A percentile compares a stretch with the other conserved stretches of the same genome.
Evolutionary conservation across 2,888 invertebrate species (phyloP).

Genomic region (Oscheius onirici): DNA sequence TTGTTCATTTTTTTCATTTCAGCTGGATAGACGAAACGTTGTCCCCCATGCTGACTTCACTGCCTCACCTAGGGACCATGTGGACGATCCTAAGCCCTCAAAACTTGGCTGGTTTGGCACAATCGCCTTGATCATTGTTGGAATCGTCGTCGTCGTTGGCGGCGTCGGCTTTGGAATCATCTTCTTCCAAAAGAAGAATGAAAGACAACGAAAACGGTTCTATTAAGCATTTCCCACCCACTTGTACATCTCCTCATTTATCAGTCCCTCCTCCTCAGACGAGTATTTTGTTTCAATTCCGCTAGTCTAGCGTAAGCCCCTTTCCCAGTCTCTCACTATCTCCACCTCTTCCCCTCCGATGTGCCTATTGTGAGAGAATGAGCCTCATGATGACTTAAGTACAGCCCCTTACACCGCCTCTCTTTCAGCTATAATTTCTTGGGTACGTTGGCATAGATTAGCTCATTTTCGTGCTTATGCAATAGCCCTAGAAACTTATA

Average conservation of each 20-base stretch:
- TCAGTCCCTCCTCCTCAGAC: neutral
- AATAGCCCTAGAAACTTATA: neutral
- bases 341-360: slow-evolving; percentile 1
- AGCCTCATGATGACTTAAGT: slow-evolving; percentile 30
- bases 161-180: slow-evolving; percentile 88
- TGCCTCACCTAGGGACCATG: slow-evolving; percentile 83
- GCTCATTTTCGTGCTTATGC: neutral
- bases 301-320: slow-evolving; percentile 26
- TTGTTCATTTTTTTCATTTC: slow-evolving; percentile 9
- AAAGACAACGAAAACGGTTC: slow-evolving; percentile 87
- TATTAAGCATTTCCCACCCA: slow-evolving; percentile 74
- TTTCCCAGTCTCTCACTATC: slow-evolving; percentile 8
- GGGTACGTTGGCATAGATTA: slow-evolving; percentile 1
- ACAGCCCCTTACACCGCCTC: slow-evolving; percentile 3
- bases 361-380: slow-evolving; percentile 22
- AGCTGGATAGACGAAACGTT: slow-evolving; percentile 43
- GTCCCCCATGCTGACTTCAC: slow-evolving; percentile 48
- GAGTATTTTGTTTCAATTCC: slow-evolving; percentile 10
- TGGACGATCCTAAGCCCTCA: slow-evolving; percentile 86
- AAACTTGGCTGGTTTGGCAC: slow-evolving; percentile 88
- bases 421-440: slow-evolving; percentile 21
- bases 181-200: slow-evolving; percentile 91
- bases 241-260: slow-evolving; percentile 8
- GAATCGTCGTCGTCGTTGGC: slow-evolving; percentile 84
- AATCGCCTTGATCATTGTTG: slow-evolving; percentile 82